These are phyloP conservation scores for Phalanger gymnotis DNA, from an alignment of 2,797 vertebrate species.

Conservation along the genomic window DNA sequence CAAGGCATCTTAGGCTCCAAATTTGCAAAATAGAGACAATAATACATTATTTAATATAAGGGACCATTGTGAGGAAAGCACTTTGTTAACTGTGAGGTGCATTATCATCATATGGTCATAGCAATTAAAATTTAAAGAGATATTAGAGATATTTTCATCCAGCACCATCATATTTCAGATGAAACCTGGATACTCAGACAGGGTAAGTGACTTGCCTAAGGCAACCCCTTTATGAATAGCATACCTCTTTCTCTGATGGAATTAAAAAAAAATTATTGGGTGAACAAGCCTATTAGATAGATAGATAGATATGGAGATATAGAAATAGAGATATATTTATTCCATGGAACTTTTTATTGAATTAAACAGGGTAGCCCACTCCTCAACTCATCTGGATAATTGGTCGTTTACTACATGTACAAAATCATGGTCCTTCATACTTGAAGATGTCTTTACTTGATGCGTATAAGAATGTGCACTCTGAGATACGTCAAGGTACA, in stretches of 20 bases:
- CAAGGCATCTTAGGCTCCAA: not conserved
- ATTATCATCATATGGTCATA: not conserved
- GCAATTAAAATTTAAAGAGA: not conserved
- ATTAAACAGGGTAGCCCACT: slow-evolving; percentile 50
- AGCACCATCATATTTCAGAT: not conserved
- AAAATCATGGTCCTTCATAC: not conserved
- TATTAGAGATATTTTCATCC: not conserved
- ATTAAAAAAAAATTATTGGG: no score
- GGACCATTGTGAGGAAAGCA: not conserved
- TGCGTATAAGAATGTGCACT: not conserved
- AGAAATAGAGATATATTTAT: no score
- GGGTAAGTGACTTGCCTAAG: not conserved
- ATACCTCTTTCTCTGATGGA: no score
- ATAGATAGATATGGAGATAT: no score
- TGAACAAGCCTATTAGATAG: no score
- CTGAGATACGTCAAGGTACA: not conserved
- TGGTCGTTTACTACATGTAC: slow-evolving; percentile 36
- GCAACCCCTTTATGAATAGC: no score
- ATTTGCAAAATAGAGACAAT: not conserved
- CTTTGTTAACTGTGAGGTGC: not conserved
- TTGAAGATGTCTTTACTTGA: not conserved
- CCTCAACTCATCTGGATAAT: slow-evolving; percentile 57
- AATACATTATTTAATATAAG: not conserved
- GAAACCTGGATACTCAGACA: not conserved
- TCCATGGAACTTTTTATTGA: slow-evolving; percentile 46